Base-by-base conservation (phyloP, 2,113 vertebrate genomes). In the Isurus oxyrinchus region DNA sequence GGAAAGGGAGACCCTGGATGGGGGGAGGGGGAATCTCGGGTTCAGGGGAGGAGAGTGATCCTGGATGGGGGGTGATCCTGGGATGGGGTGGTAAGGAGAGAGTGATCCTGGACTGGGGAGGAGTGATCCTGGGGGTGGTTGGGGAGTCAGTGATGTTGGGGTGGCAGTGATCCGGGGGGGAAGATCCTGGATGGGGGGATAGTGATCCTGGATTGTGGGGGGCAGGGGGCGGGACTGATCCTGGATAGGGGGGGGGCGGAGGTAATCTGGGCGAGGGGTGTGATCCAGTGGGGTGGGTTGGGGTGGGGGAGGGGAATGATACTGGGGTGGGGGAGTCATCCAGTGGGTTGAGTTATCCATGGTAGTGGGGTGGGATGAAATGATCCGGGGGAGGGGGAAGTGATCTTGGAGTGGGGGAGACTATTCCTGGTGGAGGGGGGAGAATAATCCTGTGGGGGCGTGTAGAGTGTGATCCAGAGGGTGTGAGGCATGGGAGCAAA, bases 1-100 rank as follows among this genome's bases (percentile, higher is more conserved):
- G 13, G 5, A 2, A 44, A 1, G 21, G 86, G 86, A 25, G 23
- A 27, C 21, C 23, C 0, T 10, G 25, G 7, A 3, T 23, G 6
- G 2, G 5, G 0, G 8, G 0, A 66, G 2, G 0, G 40, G 40
- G 1, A 49, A 1, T 1, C 44, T 49, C 0, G 44, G 44, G 44
- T 49, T 49, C 44, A 49, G 44, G 44, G 44, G 44, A 49, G 44
- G 44, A 49, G 44, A 49, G 0, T 49, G 44, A 49, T 49, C 44
- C 44, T 49, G 44, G 44, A 49, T 49, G 44, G 16, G 6, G 90
- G 0, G 2, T 3, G 3, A 0, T 10, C n/a, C 21, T 5, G 21
- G 27, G 44, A 31, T 49, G 0, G 49, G 55, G 49, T 67, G 66
- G 2, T 19, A 27, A 7, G 6, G 35, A 14, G 5, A 49, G 19